Conservation (phyloP, 2,113 vertebrate genomes). For the Corythornis vintsioides region DNA sequence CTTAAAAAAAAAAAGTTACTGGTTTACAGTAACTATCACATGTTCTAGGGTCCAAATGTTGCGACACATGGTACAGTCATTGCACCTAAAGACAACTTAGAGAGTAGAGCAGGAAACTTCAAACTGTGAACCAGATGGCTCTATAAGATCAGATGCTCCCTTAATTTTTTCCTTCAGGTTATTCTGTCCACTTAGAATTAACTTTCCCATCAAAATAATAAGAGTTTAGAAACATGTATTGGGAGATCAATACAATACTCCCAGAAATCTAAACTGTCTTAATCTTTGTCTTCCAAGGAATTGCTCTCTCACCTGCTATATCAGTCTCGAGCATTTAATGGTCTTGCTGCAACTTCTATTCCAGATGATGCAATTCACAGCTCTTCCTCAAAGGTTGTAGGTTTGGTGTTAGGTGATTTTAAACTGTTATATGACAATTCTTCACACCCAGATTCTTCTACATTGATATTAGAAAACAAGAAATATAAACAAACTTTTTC, state of each 20-base stretch:
- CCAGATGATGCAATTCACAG: not conserved
- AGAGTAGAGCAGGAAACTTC: not conserved
- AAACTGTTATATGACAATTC: not conserved
- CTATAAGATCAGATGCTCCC: not conserved
- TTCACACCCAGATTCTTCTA: not conserved
- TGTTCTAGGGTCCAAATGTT: not conserved
- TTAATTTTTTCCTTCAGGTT: not conserved
- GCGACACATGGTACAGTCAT: not conserved
- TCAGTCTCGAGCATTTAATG: not conserved
- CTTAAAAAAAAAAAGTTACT: not conserved
- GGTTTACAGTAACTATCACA: not conserved
- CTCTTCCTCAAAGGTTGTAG: not conserved
- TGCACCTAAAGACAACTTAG: not conserved
- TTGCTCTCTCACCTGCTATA: not conserved
- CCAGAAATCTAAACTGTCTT: not conserved
- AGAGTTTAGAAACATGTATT: not conserved
- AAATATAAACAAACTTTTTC: not conserved
- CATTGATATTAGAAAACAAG: not conserved
- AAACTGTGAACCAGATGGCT: conserved; percentile 17
- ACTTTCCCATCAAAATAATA: not conserved
- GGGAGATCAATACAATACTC: not conserved
- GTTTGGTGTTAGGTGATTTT: not conserved
- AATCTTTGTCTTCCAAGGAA: not conserved
- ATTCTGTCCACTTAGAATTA: too few species aligned
- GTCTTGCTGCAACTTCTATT: not conserved